phyloP scores from a whole-genome alignment of 1,140 invertebrate genomes.

The Holcopasites calliopsidis region DNA sequence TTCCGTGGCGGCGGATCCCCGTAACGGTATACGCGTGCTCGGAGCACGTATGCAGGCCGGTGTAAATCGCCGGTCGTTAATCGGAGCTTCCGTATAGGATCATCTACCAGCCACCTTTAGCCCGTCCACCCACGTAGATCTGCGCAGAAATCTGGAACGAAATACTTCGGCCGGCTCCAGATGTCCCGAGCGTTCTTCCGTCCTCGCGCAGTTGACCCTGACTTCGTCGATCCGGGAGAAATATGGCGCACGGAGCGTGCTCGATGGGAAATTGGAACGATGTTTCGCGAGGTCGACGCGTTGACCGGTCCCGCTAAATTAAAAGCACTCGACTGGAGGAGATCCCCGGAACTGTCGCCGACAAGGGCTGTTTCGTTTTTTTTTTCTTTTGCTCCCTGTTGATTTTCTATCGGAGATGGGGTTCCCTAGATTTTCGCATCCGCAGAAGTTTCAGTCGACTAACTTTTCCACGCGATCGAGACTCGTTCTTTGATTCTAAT shows the following conservation, averaged over 20 bases:
- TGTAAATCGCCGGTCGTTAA: too few relatives aligned
- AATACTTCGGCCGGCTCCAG: too few relatives aligned
- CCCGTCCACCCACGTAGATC: conserved; percentile 20
- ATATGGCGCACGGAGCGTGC: neutral
- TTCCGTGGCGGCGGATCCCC: neutral
- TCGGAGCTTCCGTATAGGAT: neutral
- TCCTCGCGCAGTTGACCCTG: too few relatives aligned
- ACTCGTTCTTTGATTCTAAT: too few relatives aligned
- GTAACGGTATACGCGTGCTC: conserved; percentile 1
- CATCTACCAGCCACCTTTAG: neutral
- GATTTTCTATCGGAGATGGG: too few relatives aligned
- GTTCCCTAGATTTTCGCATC: too few relatives aligned
- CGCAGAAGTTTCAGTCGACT: too few relatives aligned
- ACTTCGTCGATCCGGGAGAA: neutral
- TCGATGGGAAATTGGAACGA: conserved; percentile 26
- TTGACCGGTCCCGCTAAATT: conserved; percentile 13
- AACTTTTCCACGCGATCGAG: too few relatives aligned
- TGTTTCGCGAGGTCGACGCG: neutral
- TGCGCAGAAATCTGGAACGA: too few relatives aligned
- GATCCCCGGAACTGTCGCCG: neutral
- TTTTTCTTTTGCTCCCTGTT: too few relatives aligned
- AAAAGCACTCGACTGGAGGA: conserved; percentile 12
- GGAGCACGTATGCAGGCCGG: too few relatives aligned
- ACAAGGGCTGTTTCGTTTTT: neutral
- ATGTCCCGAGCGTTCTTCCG: too few relatives aligned